These are phyloP conservation scores for Murina feae DNA, from an alignment of 2,113 vertebrate genomes.

Conservation along the genomic window DNA sequence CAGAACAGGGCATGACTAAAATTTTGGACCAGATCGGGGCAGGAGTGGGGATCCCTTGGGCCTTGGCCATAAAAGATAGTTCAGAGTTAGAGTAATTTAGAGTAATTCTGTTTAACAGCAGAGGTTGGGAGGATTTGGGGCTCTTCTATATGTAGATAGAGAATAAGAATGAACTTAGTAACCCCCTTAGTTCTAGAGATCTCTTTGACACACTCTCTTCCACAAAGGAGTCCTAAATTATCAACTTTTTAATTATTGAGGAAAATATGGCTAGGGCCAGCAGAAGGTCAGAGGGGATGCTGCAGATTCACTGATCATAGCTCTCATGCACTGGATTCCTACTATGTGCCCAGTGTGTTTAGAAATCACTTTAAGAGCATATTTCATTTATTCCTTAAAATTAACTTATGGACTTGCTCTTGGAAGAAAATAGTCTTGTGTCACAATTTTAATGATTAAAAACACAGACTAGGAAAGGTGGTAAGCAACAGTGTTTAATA, in stretches of 20 bases:
- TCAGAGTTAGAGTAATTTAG: not conserved
- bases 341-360: not conserved
- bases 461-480: not conserved
- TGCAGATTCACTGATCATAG: too few species aligned
- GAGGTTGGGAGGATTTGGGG: not conserved
- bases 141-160: not conserved
- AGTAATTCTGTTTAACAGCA: not conserved
- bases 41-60: not conserved
- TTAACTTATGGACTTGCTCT: not conserved
- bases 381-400: not conserved
- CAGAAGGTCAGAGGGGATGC: not conserved
- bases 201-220: not conserved
- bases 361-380: not conserved
- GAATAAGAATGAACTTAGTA: not conserved
- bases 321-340: accelerated
- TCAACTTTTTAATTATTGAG: not conserved
- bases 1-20: not conserved
- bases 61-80: not conserved
- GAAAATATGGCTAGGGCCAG: not conserved
- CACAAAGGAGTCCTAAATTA: not conserved
- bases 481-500: not conserved
- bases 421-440: not conserved
- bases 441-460: not conserved
- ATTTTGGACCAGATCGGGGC: not conserved
- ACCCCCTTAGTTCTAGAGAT: not conserved